Conservation (phyloP, 2,113 vertebrate genomes). For the Cephalopholis sonnerati region DNA sequence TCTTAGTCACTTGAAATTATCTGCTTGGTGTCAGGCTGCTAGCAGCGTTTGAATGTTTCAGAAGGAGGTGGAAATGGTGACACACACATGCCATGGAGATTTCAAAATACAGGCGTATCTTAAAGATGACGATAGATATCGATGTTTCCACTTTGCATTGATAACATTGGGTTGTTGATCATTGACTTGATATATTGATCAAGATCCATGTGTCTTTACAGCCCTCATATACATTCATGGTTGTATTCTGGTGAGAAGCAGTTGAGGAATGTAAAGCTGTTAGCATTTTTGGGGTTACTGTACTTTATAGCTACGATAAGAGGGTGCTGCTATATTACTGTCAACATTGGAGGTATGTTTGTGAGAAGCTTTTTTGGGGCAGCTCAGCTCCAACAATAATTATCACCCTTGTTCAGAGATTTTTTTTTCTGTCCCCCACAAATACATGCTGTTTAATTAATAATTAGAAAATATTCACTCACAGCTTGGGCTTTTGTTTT, state of each 20-base stretch:
- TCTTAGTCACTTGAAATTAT: too few relatives aligned
- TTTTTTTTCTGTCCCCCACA: not conserved
- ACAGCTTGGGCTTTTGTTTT: not conserved
- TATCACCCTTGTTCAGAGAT: not conserved
- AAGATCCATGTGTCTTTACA: too few relatives aligned
- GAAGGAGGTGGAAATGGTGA: too few relatives aligned
- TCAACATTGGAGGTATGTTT: not conserved
- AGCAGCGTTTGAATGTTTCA: too few relatives aligned
- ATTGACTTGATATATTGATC: too few relatives aligned
- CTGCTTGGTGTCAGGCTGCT: too few relatives aligned
- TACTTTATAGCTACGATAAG: not conserved
- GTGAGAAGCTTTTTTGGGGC: not conserved
- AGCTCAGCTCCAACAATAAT: slow-evolving; percentile 4
- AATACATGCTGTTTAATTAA: not conserved
- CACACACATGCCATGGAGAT: too few relatives aligned
- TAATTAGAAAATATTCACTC: not conserved
- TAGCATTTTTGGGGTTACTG: not conserved
- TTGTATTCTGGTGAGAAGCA: not conserved
- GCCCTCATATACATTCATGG: not conserved
- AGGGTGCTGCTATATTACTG: not conserved
- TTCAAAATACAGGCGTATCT: too few relatives aligned
- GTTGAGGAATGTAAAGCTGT: not conserved
- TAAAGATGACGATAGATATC: too few relatives aligned
- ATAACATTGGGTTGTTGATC: too few relatives aligned
- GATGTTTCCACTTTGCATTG: too few relatives aligned